Evolutionary conservation across 2,797 vertebrate genomes (phyloP).

Genomic region (Rhinoraja longicauda): DNA sequence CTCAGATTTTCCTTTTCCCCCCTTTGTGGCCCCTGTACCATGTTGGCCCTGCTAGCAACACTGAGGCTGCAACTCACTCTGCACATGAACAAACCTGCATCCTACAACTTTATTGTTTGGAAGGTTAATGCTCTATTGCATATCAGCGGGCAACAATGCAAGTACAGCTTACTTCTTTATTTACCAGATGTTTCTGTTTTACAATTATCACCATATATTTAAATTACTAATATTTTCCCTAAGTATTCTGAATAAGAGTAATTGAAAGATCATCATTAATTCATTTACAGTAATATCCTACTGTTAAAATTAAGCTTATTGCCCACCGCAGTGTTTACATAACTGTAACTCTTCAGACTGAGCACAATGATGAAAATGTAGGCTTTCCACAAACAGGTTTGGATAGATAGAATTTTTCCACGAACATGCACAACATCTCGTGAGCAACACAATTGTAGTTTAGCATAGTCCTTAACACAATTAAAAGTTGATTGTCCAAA

Average conservation of each 20-base stretch:
- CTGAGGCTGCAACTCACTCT: background rate
- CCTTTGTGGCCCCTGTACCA: background rate
- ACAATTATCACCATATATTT: background rate
- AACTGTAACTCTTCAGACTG: background rate
- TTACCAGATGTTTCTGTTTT: background rate
- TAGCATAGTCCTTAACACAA: background rate
- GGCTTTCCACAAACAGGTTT: background rate
- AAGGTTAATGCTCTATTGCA: background rate
- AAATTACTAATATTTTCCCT: too few species aligned
- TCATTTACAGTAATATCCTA: background rate
- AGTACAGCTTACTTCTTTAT: background rate
- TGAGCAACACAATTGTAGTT: background rate
- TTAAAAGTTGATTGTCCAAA: slow-evolving; percentile 7
- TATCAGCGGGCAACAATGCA: background rate
- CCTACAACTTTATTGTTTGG: background rate
- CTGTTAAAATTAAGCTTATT: background rate
- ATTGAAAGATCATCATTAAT: background rate
- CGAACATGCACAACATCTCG: background rate
- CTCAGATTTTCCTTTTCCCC: background rate
- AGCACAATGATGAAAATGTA: background rate
- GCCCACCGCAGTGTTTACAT: background rate
- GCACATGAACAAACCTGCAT: background rate
- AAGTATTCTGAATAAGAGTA: background rate
- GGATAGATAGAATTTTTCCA: background rate
- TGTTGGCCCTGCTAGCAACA: background rate